Percentiles rank a stretch among this genome's conserved stretches.
These are phyloP conservation scores for Troilus luridus DNA, from an alignment of 2,888 invertebrate genomes.

Conservation along the genomic window DNA sequence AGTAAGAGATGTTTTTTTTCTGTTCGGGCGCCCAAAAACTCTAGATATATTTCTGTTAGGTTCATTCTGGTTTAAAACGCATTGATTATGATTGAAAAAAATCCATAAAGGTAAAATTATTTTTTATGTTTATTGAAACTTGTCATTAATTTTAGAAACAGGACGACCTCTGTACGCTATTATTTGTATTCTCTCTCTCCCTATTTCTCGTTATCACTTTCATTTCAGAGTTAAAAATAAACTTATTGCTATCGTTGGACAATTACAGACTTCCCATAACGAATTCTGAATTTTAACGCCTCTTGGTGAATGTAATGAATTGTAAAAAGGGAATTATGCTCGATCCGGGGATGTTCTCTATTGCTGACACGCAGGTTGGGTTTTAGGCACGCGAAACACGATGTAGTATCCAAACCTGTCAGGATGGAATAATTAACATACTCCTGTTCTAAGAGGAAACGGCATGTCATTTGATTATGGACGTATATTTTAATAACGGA, in stretches of 20 bases:
- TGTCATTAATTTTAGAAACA: no score
- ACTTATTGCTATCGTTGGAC: neutral
- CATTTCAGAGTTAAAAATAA: neutral
- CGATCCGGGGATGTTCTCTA: neutral
- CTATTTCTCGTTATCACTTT: no score
- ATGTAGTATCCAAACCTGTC: constrained; percentile 22
- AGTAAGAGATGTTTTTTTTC: no score
- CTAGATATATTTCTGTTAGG: no score
- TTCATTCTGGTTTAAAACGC: no score
- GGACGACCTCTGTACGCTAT: no score
- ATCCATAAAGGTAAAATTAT: no score
- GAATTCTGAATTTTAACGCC: constrained; percentile 24
- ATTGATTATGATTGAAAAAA: no score
- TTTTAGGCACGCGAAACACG: neutral
- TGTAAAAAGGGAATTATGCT: constrained; percentile 32
- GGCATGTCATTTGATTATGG: neutral
- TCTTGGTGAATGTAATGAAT: constrained; percentile 11
- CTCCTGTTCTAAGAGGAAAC: neutral
- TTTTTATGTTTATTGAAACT: no score
- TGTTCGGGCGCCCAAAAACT: no score
- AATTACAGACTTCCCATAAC: neutral
- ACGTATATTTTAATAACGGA: neutral
- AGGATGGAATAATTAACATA: neutral
- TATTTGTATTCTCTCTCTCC: no score
- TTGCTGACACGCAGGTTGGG: neutral